These are phyloP conservation scores for Phoeniculus purpureus DNA, from an alignment of 2,797 vertebrate species.

Conservation along the genomic window DNA sequence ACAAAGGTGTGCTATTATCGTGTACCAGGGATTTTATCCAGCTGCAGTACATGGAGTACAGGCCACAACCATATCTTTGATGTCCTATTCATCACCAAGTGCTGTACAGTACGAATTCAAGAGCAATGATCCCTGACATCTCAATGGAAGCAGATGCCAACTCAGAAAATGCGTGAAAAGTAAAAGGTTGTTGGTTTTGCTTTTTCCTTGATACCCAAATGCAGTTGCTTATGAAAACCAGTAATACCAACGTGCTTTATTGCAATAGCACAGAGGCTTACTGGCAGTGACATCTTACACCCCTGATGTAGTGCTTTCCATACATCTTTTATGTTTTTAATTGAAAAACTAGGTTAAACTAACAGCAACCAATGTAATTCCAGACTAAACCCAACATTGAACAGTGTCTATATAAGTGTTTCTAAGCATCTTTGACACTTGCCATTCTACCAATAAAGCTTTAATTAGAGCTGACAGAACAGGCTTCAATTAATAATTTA, in stretches of 20 bases:
- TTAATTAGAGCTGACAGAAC: background rate
- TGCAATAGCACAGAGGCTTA: background rate
- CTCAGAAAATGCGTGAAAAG: background rate
- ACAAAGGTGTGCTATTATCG: background rate
- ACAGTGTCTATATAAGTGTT: background rate
- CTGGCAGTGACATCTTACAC: background rate
- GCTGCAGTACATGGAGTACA: background rate
- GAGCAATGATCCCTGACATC: background rate
- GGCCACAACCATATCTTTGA: background rate
- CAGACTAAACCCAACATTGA: background rate
- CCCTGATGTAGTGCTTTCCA: background rate
- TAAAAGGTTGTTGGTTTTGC: background rate
- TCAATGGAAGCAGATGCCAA: background rate
- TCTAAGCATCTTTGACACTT: background rate
- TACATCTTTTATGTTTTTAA: background rate
- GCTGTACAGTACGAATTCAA: background rate
- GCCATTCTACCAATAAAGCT: background rate
- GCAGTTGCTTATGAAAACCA: background rate
- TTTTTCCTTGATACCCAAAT: background rate
- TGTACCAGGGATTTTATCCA: background rate
- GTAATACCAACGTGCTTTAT: background rate
- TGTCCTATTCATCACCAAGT: background rate
- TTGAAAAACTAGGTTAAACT: background rate
- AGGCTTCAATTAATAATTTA: background rate
- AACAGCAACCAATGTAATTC: background rate